phyloP scores from a whole-genome alignment of 2,113 vertebrate genomes.

The Amphiprion ocellaris region DNA sequence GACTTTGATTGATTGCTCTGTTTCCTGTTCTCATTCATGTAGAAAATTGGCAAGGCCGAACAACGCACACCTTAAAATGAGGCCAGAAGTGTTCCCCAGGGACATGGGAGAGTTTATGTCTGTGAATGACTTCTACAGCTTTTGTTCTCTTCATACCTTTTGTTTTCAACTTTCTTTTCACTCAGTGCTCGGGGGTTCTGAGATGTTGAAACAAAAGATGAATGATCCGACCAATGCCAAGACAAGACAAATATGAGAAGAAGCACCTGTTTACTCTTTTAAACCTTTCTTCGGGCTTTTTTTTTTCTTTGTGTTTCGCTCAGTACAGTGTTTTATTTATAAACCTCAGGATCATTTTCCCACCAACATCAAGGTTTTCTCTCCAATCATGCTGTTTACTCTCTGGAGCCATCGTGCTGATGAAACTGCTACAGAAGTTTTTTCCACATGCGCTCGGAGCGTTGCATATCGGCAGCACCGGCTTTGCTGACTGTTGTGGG shows the following conservation, averaged over 20 bases:
- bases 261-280: not conserved
- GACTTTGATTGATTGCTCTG: constrained; percentile 85
- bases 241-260: not conserved
- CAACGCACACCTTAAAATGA: constrained; percentile 72
- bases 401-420: not conserved
- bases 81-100: constrained; percentile 33
- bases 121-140: constrained; percentile 37
- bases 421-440: constrained; percentile 11
- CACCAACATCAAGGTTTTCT: not conserved
- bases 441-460: constrained; percentile 1
- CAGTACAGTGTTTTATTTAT: constrained; percentile 13
- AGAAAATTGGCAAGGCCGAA: constrained; percentile 81
- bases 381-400: constrained; percentile 23
- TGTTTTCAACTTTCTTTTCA: not conserved
- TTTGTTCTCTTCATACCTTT: constrained; percentile 33
- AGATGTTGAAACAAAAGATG: not conserved
- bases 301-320: constrained; percentile 9
- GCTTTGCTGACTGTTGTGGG: constrained; percentile 25
- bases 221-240: not conserved
- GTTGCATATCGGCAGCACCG: not conserved
- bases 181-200: not conserved
- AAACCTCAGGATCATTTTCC: not conserved
- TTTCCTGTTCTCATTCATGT: constrained; percentile 82
- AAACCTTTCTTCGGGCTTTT: not conserved
- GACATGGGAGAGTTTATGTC: constrained; percentile 34